Evolutionary conservation across 2,888 invertebrate genomes (phyloP).

Genomic region (Ichneumoninae sp.): DNA sequence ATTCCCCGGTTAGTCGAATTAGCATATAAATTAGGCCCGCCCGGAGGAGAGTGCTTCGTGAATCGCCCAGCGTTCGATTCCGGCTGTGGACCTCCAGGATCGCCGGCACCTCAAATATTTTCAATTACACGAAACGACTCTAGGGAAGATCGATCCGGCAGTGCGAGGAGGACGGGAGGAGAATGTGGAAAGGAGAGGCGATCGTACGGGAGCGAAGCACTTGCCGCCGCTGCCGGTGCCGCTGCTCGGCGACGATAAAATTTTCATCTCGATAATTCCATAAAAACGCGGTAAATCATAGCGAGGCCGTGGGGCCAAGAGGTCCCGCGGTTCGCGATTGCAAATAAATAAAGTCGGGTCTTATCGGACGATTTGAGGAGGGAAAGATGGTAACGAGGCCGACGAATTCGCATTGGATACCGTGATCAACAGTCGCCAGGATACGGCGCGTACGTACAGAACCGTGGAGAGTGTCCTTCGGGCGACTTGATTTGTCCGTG

Average conservation of each 20-base stretch:
- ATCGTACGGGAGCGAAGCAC: conserved; percentile 10
- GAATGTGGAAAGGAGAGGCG: conserved; percentile 34
- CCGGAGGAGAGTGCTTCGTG: conserved; percentile 56
- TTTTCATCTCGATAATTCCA: conserved; percentile 53
- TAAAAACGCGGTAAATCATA: conserved; percentile 47
- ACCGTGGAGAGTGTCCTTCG: conserved; percentile 20
- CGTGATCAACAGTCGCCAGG: conserved; percentile 15
- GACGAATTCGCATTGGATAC: conserved; percentile 2
- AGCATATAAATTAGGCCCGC: conserved; percentile 81
- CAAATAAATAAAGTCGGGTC: conserved; percentile 25
- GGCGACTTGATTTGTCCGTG: conserved; percentile 23
- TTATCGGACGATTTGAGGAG: conserved; percentile 16
- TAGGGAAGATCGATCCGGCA: conserved; percentile 48
- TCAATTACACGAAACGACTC: conserved; percentile 75
- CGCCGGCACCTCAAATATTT: conserved; percentile 73
- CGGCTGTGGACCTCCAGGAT: conserved; percentile 53
- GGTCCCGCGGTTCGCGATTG: not conserved
- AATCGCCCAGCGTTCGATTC: conserved; percentile 49
- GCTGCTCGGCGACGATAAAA: conserved; percentile 43
- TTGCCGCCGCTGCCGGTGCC: conserved; percentile 19
- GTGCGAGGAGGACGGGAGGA: conserved; percentile 41
- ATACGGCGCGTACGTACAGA: conserved; percentile 1
- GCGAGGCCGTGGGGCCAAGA: conserved; percentile 4
- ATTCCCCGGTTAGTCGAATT: conserved; percentile 75
- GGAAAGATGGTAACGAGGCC: conserved; percentile 19